These are phyloP conservation scores for Gryllus bimaculatus DNA, from an alignment of 1,140 invertebrate genomes.

Conservation along the genomic window DNA sequence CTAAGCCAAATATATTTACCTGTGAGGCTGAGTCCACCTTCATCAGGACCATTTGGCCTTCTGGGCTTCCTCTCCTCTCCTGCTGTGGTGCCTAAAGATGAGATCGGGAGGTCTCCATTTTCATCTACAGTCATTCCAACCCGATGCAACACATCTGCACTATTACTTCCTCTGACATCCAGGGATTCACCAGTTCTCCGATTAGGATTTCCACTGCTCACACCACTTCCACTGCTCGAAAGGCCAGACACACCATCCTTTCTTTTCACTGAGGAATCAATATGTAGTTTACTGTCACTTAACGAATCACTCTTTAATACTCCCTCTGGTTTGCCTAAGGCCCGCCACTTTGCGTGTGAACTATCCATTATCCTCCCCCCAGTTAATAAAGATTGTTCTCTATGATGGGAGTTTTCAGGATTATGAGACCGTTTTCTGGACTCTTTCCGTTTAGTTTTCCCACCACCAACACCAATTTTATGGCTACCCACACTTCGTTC, in stretches of 20 bases:
- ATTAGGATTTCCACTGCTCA: neutral
- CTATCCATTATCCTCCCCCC: slow-evolving; percentile 20
- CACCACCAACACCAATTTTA: slow-evolving; percentile 7
- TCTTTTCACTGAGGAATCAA: neutral
- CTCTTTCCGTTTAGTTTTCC: slow-evolving; percentile 17
- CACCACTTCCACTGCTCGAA: neutral
- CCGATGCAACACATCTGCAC: neutral
- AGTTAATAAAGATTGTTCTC: slow-evolving; percentile 21
- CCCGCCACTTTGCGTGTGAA: neutral
- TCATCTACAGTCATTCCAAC: neutral
- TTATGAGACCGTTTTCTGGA: slow-evolving; percentile 17
- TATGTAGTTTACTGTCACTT: neutral
- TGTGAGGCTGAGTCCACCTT: slow-evolving; percentile 20
- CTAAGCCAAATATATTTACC: slow-evolving; percentile 6
- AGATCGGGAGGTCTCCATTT: slow-evolving; percentile 7
- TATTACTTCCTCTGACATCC: slow-evolving; percentile 9
- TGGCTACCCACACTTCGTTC: neutral
- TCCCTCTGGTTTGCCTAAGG: neutral
- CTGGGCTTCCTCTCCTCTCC: slow-evolving; percentile 11
- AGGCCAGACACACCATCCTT: neutral
- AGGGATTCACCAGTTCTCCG: neutral
- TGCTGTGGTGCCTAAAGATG: neutral
- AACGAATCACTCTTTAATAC: neutral
- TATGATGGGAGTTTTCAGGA: slow-evolving; percentile 1
- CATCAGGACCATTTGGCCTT: slow-evolving; percentile 14